phyloP scores from a whole-genome alignment of 2,797 vertebrate species.

The Darevskia mixta region DNA sequence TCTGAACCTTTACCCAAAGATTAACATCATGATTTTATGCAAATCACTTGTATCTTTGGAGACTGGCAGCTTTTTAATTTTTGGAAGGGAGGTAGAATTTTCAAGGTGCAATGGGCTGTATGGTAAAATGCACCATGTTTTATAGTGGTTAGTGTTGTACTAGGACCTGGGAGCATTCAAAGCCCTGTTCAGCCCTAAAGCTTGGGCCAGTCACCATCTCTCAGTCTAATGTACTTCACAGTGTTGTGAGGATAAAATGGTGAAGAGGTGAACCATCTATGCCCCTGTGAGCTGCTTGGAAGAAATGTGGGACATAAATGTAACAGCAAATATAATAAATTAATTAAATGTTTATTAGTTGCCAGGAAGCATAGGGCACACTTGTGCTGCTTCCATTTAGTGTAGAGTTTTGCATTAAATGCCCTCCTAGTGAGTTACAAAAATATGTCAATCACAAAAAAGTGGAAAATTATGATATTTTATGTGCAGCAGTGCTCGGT shows the following conservation, averaged over 20 bases:
- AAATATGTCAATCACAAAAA: slow-evolving; percentile 17
- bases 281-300: too few relatives aligned
- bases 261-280: too few relatives aligned
- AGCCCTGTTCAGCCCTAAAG: too few relatives aligned
- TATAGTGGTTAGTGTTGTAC: too few relatives aligned
- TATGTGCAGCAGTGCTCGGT: slow-evolving; percentile 24
- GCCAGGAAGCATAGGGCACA: not conserved
- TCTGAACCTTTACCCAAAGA: not conserved
- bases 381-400: not conserved
- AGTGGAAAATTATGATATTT: slow-evolving; percentile 38
- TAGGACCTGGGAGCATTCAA: too few relatives aligned
- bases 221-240: too few relatives aligned
- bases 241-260: too few relatives aligned
- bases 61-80: not conserved
- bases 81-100: not conserved
- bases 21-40: not conserved
- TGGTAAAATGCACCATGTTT: not conserved
- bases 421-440: slow-evolving; percentile 28
- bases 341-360: not conserved
- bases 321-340: too few relatives aligned
- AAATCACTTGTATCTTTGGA: not conserved
- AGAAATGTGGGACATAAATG: too few relatives aligned
- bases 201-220: too few relatives aligned
- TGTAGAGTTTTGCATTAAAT: not conserved
- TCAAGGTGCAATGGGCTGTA: not conserved